phyloP scores from a whole-genome alignment of 1,140 invertebrate species.

The Hycleus cichorii region DNA sequence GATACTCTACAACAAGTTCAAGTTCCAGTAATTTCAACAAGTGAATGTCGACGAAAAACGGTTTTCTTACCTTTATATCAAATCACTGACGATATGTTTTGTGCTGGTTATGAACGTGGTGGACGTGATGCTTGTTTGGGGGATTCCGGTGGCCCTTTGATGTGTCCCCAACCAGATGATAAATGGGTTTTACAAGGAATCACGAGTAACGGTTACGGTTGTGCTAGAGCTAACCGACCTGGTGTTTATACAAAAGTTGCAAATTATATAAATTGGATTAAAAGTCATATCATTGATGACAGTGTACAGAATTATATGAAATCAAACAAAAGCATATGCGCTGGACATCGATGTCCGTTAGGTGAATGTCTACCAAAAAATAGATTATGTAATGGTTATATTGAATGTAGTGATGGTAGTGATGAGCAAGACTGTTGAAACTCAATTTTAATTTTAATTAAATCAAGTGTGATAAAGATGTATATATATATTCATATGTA shows the following conservation, averaged over 20 bases:
- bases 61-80: slow-evolving; percentile 58
- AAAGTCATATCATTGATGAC: slow-evolving; percentile 33
- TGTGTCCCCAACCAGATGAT: slow-evolving; percentile 38
- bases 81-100: slow-evolving; percentile 41
- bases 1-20: slow-evolving; percentile 82
- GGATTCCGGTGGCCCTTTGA: slow-evolving; percentile 59
- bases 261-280: slow-evolving; percentile 71
- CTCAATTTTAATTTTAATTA: not conserved
- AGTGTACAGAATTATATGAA: slow-evolving; percentile 21
- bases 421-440: slow-evolving; percentile 52
- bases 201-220: slow-evolving; percentile 82
- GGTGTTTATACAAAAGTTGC: slow-evolving; percentile 84
- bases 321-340: slow-evolving; percentile 44
- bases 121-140: slow-evolving; percentile 54
- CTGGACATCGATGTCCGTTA: slow-evolving; percentile 64
- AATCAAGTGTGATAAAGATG: not conserved
- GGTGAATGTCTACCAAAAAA: slow-evolving; percentile 66
- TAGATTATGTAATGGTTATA: slow-evolving; percentile 65
- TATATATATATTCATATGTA: too few species aligned
- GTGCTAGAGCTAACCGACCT: slow-evolving; percentile 71
- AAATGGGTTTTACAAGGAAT: slow-evolving; percentile 40
- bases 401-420: slow-evolving; percentile 68
- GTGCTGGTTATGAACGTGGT: slow-evolving; percentile 39
- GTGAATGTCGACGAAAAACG: slow-evolving; percentile 70
- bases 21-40: slow-evolving; percentile 72